These are phyloP conservation scores for silkworm (Bombyx mori) DNA, from an alignment of 1,140 invertebrate species.

Conservation along the genomic window ASM3026992v2 NC_085117.1:15943501-15944000, in stretches of 20 bases:
- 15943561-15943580: conserved; percentile 64
- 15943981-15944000: no score
- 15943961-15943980: no score
- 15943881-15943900: conserved; percentile 38
- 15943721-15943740: conserved; percentile 48
- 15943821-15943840: no score
- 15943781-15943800: no score
- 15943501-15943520: conserved; percentile 55
- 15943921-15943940: no score
- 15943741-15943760: conserved; percentile 23
- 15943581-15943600: conserved; percentile 64
- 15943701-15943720: conserved; percentile 62
- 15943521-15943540: conserved; percentile 68
- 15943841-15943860: no score
- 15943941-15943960: no score
- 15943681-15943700: conserved; percentile 45
- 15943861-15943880: conserved; percentile 2
- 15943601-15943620: conserved; percentile 51
- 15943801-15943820: no score
- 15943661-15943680: conserved; percentile 49
- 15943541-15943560: conserved; percentile 71
- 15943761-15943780: no score
- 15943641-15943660: conserved; percentile 61
- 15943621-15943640: conserved; percentile 59
- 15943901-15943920: conserved; percentile 25